phyloP scores from a whole-genome alignment of 2,888 invertebrate genomes.

The Acrobasis suavella region DNA sequence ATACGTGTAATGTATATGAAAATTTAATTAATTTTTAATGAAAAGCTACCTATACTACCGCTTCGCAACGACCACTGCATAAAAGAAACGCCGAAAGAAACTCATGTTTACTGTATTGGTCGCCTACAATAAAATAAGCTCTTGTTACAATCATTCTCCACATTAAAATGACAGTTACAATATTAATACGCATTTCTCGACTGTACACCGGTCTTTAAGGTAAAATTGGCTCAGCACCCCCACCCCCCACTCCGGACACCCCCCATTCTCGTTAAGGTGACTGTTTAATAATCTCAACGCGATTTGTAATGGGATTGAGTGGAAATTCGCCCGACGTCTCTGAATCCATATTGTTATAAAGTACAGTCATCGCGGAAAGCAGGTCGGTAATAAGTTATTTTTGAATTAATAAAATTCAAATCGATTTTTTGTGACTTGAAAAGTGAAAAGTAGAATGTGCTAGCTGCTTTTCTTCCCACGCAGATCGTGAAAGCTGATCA shows the following conservation, averaged over 20 bases:
- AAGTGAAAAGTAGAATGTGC: no score
- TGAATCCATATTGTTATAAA: slow-evolving; percentile 50
- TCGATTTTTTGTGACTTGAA: no score
- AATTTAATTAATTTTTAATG: no score
- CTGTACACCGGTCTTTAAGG: slow-evolving; percentile 28
- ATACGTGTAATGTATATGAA: no score
- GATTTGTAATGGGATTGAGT: slow-evolving; percentile 68
- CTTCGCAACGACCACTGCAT: no score
- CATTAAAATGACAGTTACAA: slow-evolving; percentile 19
- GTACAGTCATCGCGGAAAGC: slow-evolving; percentile 38
- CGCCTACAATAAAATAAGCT: no score
- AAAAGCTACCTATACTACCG: no score
- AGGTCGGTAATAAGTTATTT: slow-evolving; percentile 33
- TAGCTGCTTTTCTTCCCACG: no score
- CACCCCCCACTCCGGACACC: slow-evolving; percentile 27
- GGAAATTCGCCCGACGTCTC: slow-evolving; percentile 50
- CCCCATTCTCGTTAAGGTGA: slow-evolving; percentile 65
- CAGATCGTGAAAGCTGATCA: no score
- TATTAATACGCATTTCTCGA: slow-evolving; percentile 22
- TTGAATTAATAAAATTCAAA: not conserved
- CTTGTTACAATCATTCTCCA: not conserved
- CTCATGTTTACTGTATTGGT: no score
- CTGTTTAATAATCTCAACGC: slow-evolving; percentile 74
- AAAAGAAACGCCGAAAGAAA: no score
- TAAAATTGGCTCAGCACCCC: slow-evolving; percentile 27